Evolutionary conservation across 2,113 vertebrate genomes (phyloP).

Genomic region (Hippotragus niger): DNA sequence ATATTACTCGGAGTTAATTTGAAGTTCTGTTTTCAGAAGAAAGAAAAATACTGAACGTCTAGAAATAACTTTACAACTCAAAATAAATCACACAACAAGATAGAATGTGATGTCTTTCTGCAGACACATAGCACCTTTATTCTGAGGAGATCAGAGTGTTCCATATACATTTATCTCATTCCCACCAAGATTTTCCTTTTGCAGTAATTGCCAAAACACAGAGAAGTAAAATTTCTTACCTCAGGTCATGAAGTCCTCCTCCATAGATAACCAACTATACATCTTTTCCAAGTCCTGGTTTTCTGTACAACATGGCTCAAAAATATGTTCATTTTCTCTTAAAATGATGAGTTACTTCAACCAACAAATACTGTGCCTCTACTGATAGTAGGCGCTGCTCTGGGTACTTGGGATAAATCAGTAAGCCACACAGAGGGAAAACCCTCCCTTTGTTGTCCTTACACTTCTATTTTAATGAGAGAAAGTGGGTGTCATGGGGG

Average conservation of each 20-base stretch:
- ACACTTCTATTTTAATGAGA: neutral
- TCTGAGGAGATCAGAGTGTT: neutral
- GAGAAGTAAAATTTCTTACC: neutral
- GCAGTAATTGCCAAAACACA: neutral
- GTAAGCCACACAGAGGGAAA: neutral
- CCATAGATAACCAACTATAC: neutral
- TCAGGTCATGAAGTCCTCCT: neutral
- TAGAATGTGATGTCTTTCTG: neutral
- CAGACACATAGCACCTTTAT: neutral
- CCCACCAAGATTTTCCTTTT: neutral
- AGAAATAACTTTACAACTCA: slow-evolving; percentile 2
- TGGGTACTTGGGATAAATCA: neutral
- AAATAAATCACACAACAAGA: neutral
- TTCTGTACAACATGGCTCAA: neutral
- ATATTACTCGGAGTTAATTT: neutral
- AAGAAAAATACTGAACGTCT: neutral
- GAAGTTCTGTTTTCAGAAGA: slow-evolving; percentile 31
- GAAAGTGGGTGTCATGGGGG: fast-evolving
- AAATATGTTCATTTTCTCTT: neutral
- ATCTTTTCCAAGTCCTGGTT: neutral
- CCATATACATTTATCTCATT: neutral
- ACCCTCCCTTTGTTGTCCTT: neutral
- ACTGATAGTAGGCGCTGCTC: neutral
- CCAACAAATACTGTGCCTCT: neutral
- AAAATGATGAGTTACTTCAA: neutral